Conservation (phyloP, 2,888 invertebrate genomes). For the Portevinia maculata region DNA sequence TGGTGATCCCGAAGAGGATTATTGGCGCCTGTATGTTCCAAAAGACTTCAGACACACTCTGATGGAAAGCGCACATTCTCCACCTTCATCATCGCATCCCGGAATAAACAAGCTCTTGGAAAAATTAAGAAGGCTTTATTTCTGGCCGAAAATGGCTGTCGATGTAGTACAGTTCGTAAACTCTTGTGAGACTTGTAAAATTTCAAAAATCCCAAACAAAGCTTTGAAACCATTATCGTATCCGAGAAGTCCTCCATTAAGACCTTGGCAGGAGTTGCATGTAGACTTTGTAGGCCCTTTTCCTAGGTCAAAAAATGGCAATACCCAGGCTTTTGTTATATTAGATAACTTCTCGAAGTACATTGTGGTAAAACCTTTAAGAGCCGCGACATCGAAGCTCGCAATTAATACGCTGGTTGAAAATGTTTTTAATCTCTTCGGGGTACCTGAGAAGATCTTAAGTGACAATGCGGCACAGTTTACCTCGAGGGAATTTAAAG, state of each 20-base stretch:
- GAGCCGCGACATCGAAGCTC: neutral
- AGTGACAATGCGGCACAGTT: neutral
- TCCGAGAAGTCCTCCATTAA: neutral
- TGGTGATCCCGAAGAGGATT: neutral
- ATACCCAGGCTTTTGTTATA: neutral
- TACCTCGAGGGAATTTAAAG: neutral
- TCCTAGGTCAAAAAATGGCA: neutral
- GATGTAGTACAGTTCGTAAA: neutral
- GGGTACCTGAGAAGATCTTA: neutral
- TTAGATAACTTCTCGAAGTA: neutral
- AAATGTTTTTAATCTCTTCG: neutral
- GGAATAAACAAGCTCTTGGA: neutral
- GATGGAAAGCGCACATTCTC: neutral
- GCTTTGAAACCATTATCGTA: neutral
- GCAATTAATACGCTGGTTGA: neutral
- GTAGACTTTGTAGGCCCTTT: neutral
- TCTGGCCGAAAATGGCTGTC: neutral
- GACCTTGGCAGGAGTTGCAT: constrained; percentile 4
- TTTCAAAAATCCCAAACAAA: neutral
- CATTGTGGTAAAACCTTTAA: neutral
- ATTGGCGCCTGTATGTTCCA: neutral
- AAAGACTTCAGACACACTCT: neutral
- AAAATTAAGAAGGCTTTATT: neutral
- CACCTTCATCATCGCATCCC: neutral
- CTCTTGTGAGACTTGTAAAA: neutral